Evolutionary conservation across 2,888 invertebrate species (phyloP).

Genomic region (Philaethria dido): DNA sequence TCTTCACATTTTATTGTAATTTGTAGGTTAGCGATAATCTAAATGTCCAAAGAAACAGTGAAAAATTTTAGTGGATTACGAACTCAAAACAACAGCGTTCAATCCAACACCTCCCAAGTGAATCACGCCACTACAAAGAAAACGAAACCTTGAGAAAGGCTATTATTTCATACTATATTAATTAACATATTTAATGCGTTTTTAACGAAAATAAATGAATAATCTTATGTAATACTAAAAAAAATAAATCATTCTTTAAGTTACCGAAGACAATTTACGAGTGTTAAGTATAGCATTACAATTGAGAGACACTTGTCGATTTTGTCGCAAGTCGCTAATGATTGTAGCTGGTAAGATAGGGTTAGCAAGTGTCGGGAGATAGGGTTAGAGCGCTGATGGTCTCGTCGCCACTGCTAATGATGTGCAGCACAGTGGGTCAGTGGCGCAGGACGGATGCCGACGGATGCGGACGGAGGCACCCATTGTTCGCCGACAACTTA

Average conservation of each 20-base stretch:
- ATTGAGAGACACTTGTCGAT: slow-evolving; percentile 16
- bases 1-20: no score
- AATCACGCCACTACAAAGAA: no score
- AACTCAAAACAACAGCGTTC: no score
- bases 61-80: no score
- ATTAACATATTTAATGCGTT: not conserved
- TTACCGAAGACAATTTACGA: not conserved
- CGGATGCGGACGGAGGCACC: slow-evolving; percentile 28
- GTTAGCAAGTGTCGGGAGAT: no score
- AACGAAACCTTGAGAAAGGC: no score
- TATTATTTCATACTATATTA: not conserved
- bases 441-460: slow-evolving; percentile 27
- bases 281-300: not conserved
- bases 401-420: slow-evolving; percentile 24
- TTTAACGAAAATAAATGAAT: no score
- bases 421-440: slow-evolving; percentile 38
- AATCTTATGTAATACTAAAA: no score
- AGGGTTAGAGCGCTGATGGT: slow-evolving; percentile 30
- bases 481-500: slow-evolving; percentile 44
- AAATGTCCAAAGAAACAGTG: no score
- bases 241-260: not conserved
- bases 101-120: no score
- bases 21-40: no score
- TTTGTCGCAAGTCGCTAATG: slow-evolving; percentile 18
- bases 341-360: no score